Base-by-base conservation (phyloP, 2,113 vertebrate genomes). In the Mola mola region DNA sequence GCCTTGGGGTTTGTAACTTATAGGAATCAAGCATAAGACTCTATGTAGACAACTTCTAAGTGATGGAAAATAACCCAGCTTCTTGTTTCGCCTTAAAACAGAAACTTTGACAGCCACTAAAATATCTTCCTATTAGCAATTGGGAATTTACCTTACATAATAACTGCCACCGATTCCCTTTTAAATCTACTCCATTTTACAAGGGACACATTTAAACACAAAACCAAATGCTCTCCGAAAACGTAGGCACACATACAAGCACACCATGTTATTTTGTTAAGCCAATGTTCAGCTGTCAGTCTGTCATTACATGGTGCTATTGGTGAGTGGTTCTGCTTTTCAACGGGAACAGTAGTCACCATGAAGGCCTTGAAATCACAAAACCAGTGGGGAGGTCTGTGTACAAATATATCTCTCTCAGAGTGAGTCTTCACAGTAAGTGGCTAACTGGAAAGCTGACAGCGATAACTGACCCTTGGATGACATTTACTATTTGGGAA, bases 21-120 rank as follows among this genome's bases (percentile, higher is more conserved):
- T n/a, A n/a, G n/a, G n/a, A n/a, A n/a, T n/a, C n/a, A n/a, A n/a
- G n/a, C n/a, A n/a, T n/a, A n/a, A n/a, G n/a, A n/a, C n/a, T n/a
- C n/a, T n/a, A n/a, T n/a, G n/a, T n/a, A n/a, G n/a, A n/a, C n/a
- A n/a, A n/a, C n/a, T n/a, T n/a, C n/a, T n/a, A n/a, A n/a, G 20
- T 3, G 20, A 65, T 78, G 78, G 79, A 77, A 41, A 57, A 78
- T 65, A 84, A 85, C 47, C 10, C 7, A 40, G 52, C 34, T 34
- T 67, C 29, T 17, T 59, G 73, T 55, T 84, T 88, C 81, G 79
- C 28, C 50, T 76, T 78, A 36, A 72, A 26, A 42, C 56, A 63
- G 48, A 5, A 46, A 7, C 42, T 51, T 28, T 70, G 59, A n/a
- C 10, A 19, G 12, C 12, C n/a, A 49, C 66, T 59, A 49, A 82